Evolutionary conservation across 1,140 invertebrate species (phyloP), one percentile per base, ranked within the genome.

Genomic region (Lineus longissimus): DNA sequence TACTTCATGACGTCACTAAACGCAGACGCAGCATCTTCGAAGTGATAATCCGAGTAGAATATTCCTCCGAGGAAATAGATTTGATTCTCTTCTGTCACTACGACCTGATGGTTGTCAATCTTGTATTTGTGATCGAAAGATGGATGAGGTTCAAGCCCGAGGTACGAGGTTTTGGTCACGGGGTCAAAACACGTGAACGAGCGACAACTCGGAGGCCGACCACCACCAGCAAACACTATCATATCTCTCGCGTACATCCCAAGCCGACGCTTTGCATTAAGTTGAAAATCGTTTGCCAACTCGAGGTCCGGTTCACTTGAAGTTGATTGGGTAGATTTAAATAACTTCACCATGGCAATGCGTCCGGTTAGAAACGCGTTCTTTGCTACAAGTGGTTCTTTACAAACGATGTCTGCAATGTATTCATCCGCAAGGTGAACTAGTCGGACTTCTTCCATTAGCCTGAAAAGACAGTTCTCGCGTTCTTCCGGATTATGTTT

Each of bases 101-200:
- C 64, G 11, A 76, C 36, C 41, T 68, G 58, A 55, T 66, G 76
- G 61, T 64, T 69, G 43, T 76, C 73, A 1, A 78, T 67, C 47
- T 70, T 72, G 62, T 61, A 76, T 33, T 74, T 72, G 57, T 71
- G 71, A 64, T 78, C 76, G 65, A 76, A 76, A 1, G 70, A 72
- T 36, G 72, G 68, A 55, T 76, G 71, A 15, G 67, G 75, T 47
- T 72, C 64, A 2, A 76, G 60, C 9, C 68, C 71, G 25, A 61
- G 65, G 58, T 74, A 78, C 51, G 70, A 74, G 33, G 69, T 70
- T 9, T 56, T 47, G 13, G 75, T 72, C 15, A 64, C 59, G 0
- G 73, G 75, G 47, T 78, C 76, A 69, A 72, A 75, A 15, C 73
- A 72, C 9, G 69, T 71, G 22, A 76, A 67, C 0, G 73, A 70